These are phyloP conservation scores for Fulica atra DNA, from an alignment of 2,113 vertebrate species.

Conservation along the genomic window DNA sequence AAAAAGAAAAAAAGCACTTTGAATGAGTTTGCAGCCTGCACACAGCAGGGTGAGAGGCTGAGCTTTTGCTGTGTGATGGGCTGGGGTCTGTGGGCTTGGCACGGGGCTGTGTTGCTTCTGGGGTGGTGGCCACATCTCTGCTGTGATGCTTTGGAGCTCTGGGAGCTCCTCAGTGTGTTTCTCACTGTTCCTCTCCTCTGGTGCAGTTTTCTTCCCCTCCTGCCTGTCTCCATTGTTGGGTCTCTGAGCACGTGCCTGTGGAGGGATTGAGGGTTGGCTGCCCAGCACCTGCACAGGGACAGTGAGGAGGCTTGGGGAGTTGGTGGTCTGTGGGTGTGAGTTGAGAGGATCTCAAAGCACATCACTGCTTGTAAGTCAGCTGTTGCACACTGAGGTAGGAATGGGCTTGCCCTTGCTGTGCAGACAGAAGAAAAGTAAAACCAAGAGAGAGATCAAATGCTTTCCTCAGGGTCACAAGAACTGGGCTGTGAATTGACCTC, in stretches of 20 bases:
- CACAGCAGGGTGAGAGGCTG: not conserved
- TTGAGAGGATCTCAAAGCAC: not conserved
- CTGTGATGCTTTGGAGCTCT: not conserved
- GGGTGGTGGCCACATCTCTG: not conserved
- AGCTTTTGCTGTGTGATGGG: not conserved
- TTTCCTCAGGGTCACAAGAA: not conserved
- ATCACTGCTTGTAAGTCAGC: not conserved
- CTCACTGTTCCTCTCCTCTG: rapidly evolving
- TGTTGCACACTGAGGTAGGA: not conserved
- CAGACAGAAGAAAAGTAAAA: not conserved
- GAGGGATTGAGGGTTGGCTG: rapidly evolving
- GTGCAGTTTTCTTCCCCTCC: not conserved
- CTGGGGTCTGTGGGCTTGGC: not conserved
- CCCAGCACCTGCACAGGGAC: not conserved
- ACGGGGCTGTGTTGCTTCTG: not conserved
- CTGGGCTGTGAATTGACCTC: not conserved
- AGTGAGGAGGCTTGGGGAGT: not conserved
- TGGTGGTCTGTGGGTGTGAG: not conserved
- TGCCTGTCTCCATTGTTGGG: not conserved
- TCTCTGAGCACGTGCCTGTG: not conserved
- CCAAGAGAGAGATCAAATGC: not conserved
- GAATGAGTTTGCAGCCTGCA: not conserved
- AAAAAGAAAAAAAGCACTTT: not conserved
- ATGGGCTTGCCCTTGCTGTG: not conserved
- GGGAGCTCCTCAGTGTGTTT: not conserved